Evolutionary conservation across 2,888 invertebrate genomes (phyloP), one percentile per base, ranked within the genome.

Genomic region (Pegoplata infirma): DNA sequence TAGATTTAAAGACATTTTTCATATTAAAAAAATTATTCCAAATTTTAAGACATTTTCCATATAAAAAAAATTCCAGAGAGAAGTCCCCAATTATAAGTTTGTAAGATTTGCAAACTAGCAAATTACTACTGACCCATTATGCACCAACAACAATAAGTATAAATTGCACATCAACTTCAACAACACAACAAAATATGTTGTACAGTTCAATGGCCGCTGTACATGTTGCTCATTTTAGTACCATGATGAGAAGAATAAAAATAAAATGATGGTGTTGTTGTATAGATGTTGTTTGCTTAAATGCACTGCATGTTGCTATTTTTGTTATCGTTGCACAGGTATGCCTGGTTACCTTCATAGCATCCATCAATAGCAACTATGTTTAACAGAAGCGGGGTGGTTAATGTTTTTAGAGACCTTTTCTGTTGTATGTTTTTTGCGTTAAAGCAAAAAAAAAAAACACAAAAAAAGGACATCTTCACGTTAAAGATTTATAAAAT

Each of bases 201-300:
- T 66, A 53, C 71, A 78, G 83, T 83, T 83, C 83, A 83, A 80
- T 75, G 83, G 63, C 81, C 83, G 81, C 64, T 78, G 81, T 78
- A 83, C 81, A 80, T 82, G 81, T 80, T 81, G 81, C 76, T 76
- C 76, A 80, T 64, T 76, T 80, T 51, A 28, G 44, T 66, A 40
- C 10, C 49, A 40, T n/a, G n/a, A n/a, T n/a, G n/a, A n/a, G 17
- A 46, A 53, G 36, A 12, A n/a, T n/a, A 40, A 40, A 12, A 40
- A n/a, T 5, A 19, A 63, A 63, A 61, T 56, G 46, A 14, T 55
- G 61, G 32, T 63, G 63, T 32, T 72, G 71, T 49, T 61, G 67
- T 53, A 59, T 51, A n/a, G 69, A 44, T 61, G 61, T 46, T 71
- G 69, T 47, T 61, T 53, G 64, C 44, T 23, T 66, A 63, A 71